These are phyloP conservation scores for Drosophila subobscura DNA, from an alignment of 1,140 invertebrate species.

Conservation along the genomic window DNA sequence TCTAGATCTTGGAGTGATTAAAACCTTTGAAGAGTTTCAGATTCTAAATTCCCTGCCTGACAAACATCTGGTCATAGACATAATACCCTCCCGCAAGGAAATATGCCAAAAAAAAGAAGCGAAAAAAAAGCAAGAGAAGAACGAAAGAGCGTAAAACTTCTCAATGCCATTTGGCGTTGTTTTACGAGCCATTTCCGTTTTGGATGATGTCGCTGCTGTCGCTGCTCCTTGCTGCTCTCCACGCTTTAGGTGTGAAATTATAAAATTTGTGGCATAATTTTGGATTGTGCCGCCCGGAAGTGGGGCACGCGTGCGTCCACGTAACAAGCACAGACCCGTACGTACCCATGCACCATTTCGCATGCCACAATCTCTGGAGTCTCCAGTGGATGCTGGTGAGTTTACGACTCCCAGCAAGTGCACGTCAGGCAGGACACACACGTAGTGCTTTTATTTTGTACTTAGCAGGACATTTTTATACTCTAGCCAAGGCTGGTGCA, in stretches of 20 bases:
- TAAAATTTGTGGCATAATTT: slow-evolving; percentile 77
- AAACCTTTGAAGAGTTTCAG: too few relatives aligned
- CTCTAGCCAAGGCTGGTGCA: slow-evolving; percentile 41
- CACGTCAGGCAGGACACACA: slow-evolving; percentile 64
- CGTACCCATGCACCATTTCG: slow-evolving; percentile 26
- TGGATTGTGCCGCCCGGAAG: slow-evolving; percentile 24
- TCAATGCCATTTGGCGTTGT: slow-evolving; percentile 56
- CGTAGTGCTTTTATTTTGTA: slow-evolving; percentile 71
- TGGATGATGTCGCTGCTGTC: slow-evolving; percentile 30
- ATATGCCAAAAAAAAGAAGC: slow-evolving; percentile 30
- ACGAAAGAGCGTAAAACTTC: slow-evolving; percentile 54
- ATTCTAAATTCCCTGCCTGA: too few relatives aligned
- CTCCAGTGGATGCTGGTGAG: slow-evolving; percentile 29
- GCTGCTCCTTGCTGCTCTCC: not conserved
- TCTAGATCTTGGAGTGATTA: too few relatives aligned
- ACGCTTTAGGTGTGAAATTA: slow-evolving; percentile 63
- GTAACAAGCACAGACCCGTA: slow-evolving; percentile 48
- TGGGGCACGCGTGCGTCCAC: slow-evolving; percentile 45
- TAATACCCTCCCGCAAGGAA: slow-evolving; percentile 1
- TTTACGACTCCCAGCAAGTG: slow-evolving; percentile 52
- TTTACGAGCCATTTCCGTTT: slow-evolving; percentile 73
- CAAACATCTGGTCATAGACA: too few relatives aligned
- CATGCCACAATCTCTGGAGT: slow-evolving; percentile 16
- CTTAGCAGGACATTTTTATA: slow-evolving; percentile 60
- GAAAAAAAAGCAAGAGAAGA: slow-evolving; percentile 7